A percentile compares a stretch with the other conserved stretches of the same genome.
These are phyloP conservation scores for Onthophagus taurus DNA, from an alignment of 1,140 invertebrate genomes.

Conservation along the genomic window DNA sequence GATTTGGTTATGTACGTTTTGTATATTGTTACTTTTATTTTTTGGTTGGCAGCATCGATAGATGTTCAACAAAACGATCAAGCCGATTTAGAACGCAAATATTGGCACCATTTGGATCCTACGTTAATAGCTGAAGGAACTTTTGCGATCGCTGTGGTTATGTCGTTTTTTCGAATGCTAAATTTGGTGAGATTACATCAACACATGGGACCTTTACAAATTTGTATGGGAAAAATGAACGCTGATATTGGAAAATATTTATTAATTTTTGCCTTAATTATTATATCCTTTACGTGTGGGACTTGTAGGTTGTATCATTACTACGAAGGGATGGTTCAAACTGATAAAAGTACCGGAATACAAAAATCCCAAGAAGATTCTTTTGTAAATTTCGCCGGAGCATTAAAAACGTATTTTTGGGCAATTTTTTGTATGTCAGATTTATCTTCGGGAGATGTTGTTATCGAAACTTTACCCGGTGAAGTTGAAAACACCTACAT, in stretches of 20 bases:
- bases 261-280: slow-evolving; percentile 44
- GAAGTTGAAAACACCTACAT: slow-evolving; percentile 38
- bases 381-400: slow-evolving; percentile 46
- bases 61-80: slow-evolving; percentile 38
- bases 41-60: slow-evolving; percentile 41
- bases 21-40: slow-evolving; percentile 42
- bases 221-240: slow-evolving; percentile 51
- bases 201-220: slow-evolving; percentile 51
- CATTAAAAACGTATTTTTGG: slow-evolving; percentile 66
- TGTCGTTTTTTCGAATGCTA: slow-evolving; percentile 52
- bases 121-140: slow-evolving; percentile 61
- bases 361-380: slow-evolving; percentile 39
- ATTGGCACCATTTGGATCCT: slow-evolving; percentile 62
- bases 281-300: slow-evolving; percentile 44
- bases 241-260: slow-evolving; percentile 47
- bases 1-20: slow-evolving; percentile 40
- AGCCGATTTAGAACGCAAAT: slow-evolving; percentile 47
- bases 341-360: slow-evolving; percentile 37
- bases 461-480: slow-evolving; percentile 47
- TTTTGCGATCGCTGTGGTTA: slow-evolving; percentile 62
- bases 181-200: slow-evolving; percentile 48
- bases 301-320: slow-evolving; percentile 45
- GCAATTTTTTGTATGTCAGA: slow-evolving; percentile 63
- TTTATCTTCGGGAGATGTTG: slow-evolving; percentile 52
- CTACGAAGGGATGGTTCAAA: slow-evolving; percentile 51